Conservation (phyloP, 1,140 invertebrate genomes). For the Neuroterus valhalla region DNA sequence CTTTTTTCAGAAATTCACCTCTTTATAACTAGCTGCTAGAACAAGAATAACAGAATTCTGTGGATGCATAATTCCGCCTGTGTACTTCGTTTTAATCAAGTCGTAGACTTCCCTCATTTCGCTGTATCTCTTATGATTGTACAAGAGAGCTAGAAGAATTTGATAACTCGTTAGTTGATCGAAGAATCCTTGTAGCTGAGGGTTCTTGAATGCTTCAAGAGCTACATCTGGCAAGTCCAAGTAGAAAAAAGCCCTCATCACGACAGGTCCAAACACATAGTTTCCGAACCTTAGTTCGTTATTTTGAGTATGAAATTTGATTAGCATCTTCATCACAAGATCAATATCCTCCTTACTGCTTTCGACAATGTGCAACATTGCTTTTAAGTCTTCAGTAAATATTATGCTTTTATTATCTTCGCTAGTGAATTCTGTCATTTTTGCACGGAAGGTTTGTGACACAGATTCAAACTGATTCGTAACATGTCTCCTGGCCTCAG, state of each 20-base stretch:
- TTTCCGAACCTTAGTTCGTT: constrained; percentile 84
- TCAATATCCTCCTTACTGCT: constrained; percentile 78
- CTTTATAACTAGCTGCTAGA: constrained; percentile 84
- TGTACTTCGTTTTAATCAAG: constrained; percentile 75
- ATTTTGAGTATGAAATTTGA: constrained; percentile 84
- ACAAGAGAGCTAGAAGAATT: constrained; percentile 84
- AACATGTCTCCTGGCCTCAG: neutral
- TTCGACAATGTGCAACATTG: constrained; percentile 83
- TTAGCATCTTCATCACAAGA: constrained; percentile 81
- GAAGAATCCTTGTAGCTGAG: constrained; percentile 80
- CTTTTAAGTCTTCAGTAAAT: constrained; percentile 90
- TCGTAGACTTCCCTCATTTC: constrained; percentile 82
- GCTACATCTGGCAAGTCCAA: constrained; percentile 83
- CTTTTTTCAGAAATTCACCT: constrained; percentile 73
- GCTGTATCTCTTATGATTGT: constrained; percentile 81
- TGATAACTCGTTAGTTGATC: constrained; percentile 83
- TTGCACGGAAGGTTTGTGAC: constrained; percentile 76
- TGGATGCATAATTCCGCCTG: constrained; percentile 79
- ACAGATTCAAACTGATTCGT: neutral
- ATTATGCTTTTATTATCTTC: constrained; percentile 79
- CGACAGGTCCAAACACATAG: constrained; percentile 88
- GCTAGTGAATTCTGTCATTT: constrained; percentile 80
- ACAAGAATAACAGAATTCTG: constrained; percentile 80
- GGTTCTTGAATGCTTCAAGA: constrained; percentile 79
- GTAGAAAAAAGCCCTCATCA: constrained; percentile 86